Conservation (phyloP, 2,888 invertebrate species). For the Drosophila monieri region DNA sequence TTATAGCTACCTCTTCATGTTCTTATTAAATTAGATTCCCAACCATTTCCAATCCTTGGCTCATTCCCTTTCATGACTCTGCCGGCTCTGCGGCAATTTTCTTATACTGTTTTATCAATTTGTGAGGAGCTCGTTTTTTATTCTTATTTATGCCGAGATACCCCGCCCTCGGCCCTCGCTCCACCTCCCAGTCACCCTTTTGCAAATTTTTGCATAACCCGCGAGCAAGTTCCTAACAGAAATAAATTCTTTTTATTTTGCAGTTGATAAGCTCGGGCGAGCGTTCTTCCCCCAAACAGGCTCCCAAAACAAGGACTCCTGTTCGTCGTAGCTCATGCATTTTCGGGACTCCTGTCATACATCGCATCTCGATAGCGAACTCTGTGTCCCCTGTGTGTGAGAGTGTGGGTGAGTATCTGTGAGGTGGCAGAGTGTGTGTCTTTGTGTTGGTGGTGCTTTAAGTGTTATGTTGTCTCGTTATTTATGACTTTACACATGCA, state of each 20-base stretch:
- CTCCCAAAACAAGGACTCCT: slow-evolving; percentile 49
- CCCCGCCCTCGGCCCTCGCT: neutral
- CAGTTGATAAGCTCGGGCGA: slow-evolving; percentile 72
- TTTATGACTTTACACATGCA: slow-evolving; percentile 82
- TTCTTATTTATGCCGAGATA: slow-evolving; percentile 67
- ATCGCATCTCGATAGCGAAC: slow-evolving; percentile 69
- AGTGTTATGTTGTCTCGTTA: slow-evolving; percentile 78
- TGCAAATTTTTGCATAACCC: slow-evolving; percentile 76
- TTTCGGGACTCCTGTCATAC: slow-evolving; percentile 68
- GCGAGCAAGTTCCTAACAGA: slow-evolving; percentile 76
- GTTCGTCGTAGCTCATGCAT: slow-evolving; percentile 66
- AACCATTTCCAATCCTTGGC: slow-evolving; percentile 53
- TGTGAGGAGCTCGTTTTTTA: slow-evolving; percentile 74
- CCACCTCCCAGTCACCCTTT: slow-evolving; percentile 29
- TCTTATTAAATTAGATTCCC: slow-evolving; percentile 66
- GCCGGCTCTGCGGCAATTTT: slow-evolving; percentile 63
- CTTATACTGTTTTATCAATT: slow-evolving; percentile 76
- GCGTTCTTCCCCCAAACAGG: slow-evolving; percentile 7
- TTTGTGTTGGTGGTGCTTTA: slow-evolving; percentile 48
- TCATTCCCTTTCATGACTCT: slow-evolving; percentile 36
- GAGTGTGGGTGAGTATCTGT: slow-evolving; percentile 1
- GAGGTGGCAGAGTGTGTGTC: slow-evolving; percentile 13
- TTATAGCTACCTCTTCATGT: slow-evolving; percentile 2
- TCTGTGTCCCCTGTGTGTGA: slow-evolving; percentile 7
- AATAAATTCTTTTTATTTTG: slow-evolving; percentile 75